Evolutionary conservation across 2,888 invertebrate genomes (phyloP).

Genomic region (Ethmia dodecea): DNA sequence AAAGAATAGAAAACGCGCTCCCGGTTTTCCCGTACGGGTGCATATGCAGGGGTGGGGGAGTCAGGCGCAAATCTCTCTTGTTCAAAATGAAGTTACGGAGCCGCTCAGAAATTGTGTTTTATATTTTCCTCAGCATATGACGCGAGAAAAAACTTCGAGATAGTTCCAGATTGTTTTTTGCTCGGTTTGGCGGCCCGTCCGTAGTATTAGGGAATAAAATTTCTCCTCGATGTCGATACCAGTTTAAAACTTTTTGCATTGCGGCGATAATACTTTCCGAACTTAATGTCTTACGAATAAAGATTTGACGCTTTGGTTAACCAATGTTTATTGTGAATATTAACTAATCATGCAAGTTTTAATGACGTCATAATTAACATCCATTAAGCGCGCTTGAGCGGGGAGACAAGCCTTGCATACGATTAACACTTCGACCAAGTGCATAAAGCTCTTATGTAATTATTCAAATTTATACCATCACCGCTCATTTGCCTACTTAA

Average conservation of each 20-base stretch:
- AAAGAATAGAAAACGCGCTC: conserved; percentile 43
- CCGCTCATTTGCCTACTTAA: conserved; percentile 37
- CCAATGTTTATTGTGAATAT: neutral
- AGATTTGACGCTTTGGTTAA: neutral
- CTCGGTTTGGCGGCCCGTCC: conserved; percentile 27
- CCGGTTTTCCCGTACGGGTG: conserved; percentile 34
- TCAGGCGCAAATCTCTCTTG: conserved; percentile 50
- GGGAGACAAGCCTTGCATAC: conserved; percentile 44
- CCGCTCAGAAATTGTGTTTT: conserved; percentile 61
- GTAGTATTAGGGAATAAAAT: conserved; percentile 24
- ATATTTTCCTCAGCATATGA: conserved; percentile 53
- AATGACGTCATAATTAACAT: conserved; percentile 27
- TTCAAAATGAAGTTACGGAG: conserved; percentile 68
- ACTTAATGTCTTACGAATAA: neutral
- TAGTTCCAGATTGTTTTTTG: conserved; percentile 40
- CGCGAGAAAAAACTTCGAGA: conserved; percentile 49
- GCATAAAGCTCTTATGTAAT: conserved; percentile 54
- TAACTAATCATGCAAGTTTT: conserved; percentile 2
- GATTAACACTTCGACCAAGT: conserved; percentile 41
- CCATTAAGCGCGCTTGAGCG: conserved; percentile 40
- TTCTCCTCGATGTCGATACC: conserved; percentile 23
- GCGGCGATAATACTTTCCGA: neutral
- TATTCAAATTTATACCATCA: conserved; percentile 51
- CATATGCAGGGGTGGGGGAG: conserved; percentile 47
- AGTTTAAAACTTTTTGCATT: neutral